Evolutionary conservation across 1,140 invertebrate species (phyloP).

Genomic region (Chironomus tepperi): DNA sequence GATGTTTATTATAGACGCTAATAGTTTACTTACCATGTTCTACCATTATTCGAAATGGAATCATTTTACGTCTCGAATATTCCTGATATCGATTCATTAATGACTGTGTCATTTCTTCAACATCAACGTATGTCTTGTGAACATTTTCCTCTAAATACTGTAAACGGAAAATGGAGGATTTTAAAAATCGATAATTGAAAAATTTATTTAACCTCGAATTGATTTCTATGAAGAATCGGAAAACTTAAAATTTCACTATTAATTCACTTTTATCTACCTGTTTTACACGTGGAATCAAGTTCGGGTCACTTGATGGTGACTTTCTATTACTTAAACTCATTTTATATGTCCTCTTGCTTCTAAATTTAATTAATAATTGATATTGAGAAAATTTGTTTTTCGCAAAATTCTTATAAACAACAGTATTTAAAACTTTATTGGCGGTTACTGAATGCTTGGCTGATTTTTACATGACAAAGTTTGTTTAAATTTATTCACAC

Average conservation of each 20-base stretch:
- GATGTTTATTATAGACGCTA: conserved; percentile 27
- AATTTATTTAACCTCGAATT: conserved; percentile 27
- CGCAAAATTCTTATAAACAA: too few relatives aligned
- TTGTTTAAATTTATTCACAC: too few relatives aligned
- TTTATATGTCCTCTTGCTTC: not conserved
- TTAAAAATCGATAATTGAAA: not conserved
- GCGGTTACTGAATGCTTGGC: too few relatives aligned
- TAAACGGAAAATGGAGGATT: conserved; percentile 11
- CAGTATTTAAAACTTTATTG: too few relatives aligned
- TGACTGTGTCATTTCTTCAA: conserved; percentile 61
- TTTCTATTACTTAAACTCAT: not conserved
- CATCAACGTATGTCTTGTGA: conserved; percentile 60
- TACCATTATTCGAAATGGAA: conserved; percentile 55
- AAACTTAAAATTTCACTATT: not conserved
- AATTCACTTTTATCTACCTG: conserved; percentile 31
- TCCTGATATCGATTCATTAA: conserved; percentile 60
- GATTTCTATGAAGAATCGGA: not conserved
- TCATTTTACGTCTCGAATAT: conserved; percentile 57
- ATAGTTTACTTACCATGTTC: conserved; percentile 46
- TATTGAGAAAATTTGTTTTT: too few relatives aligned
- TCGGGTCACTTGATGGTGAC: not conserved
- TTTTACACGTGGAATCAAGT: conserved; percentile 35
- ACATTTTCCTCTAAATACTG: conserved; percentile 62
- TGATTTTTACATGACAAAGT: too few relatives aligned
- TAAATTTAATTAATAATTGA: too few relatives aligned